phyloP scores from a whole-genome alignment of 2,888 invertebrate species.

The Lasioglossum figueresi region DNA sequence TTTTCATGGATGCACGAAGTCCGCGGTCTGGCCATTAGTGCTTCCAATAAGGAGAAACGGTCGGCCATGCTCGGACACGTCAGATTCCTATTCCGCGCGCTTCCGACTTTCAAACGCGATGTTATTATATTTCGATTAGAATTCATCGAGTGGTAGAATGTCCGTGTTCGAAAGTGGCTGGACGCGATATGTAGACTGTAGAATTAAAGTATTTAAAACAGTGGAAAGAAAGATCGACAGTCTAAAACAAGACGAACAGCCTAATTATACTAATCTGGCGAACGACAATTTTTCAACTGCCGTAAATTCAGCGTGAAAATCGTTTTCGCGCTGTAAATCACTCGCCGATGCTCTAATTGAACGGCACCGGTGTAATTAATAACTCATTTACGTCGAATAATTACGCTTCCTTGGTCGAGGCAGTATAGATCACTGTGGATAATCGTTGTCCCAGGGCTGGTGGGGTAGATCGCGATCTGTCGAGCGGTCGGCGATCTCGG shows the following conservation, averaged over 20 bases:
- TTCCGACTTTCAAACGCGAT: neutral
- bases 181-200: neutral
- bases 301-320: neutral
- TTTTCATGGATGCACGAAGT: neutral
- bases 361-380: slow-evolving; percentile 54
- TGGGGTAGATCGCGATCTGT: neutral
- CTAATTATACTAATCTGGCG: neutral
- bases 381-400: slow-evolving; percentile 60
- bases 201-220: neutral
- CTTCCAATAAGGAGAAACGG: slow-evolving; percentile 5
- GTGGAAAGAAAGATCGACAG: neutral
- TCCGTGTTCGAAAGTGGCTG: neutral
- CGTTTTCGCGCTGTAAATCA: slow-evolving; percentile 47
- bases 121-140: slow-evolving; percentile 5
- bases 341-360: slow-evolving; percentile 54
- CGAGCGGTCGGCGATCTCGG: neutral
- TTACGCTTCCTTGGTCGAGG: slow-evolving; percentile 38
- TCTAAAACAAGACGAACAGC: neutral
- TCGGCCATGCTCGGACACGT: neutral
- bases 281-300: neutral
- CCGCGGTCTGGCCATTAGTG: neutral
- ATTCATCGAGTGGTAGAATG: neutral
- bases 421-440: slow-evolving; percentile 32
- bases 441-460: neutral
- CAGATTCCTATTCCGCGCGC: neutral